phyloP scores from a whole-genome alignment of 2,888 invertebrate species.

The Hyposoter didymator region DNA sequence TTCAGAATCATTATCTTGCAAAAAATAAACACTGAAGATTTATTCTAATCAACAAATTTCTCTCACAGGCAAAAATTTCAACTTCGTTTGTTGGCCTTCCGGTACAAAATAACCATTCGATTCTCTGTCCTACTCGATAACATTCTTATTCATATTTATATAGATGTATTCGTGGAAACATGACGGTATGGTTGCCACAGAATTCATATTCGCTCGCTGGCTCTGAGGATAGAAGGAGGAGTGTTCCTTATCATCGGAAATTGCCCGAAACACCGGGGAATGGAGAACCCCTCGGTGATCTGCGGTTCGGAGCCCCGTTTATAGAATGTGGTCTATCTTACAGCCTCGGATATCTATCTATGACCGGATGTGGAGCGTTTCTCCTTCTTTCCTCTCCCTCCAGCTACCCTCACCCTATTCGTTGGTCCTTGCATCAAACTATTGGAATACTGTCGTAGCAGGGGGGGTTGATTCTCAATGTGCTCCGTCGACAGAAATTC shows the following conservation, averaged over 20 bases:
- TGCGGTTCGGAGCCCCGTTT: conserved; percentile 48
- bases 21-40: not conserved
- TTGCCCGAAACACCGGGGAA: conserved; percentile 64
- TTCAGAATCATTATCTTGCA: not conserved
- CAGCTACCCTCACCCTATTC: conserved; percentile 28
- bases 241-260: conserved; percentile 67
- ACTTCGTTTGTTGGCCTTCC: not conserved
- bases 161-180: not conserved
- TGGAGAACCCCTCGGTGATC: conserved; percentile 61
- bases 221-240: conserved; percentile 31
- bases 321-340: conserved; percentile 31
- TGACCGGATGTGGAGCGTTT: conserved; percentile 66
- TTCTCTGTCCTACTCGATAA: not conserved
- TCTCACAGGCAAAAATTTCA: not conserved
- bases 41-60: not conserved
- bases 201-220: conserved; percentile 13
- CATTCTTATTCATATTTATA: not conserved
- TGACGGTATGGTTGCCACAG: not conserved
- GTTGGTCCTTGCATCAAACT: conserved; percentile 47
- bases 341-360: conserved; percentile 62
- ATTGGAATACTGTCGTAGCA: conserved; percentile 30
- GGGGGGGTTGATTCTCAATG: conserved; percentile 15
- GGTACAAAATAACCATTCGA: not conserved
- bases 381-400: conserved; percentile 14
- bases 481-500: conserved; percentile 39